Conservation (phyloP, 2,113 vertebrate species). For the Vanacampus margaritifer region DNA sequence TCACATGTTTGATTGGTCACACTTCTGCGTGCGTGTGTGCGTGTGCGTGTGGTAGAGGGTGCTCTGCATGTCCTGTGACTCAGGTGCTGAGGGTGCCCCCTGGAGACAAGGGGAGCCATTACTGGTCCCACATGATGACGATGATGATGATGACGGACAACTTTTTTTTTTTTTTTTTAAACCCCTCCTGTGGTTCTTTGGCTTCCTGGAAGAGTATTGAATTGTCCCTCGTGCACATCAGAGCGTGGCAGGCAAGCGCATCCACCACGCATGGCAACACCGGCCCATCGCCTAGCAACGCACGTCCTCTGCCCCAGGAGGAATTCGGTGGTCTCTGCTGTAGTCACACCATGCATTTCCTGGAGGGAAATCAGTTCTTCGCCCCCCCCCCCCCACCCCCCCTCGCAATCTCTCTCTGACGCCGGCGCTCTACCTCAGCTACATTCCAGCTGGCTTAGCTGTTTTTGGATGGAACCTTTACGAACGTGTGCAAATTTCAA, state of each 20-base stretch:
- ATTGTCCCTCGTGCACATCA: conserved; percentile 53
- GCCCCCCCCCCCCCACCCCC: conserved; percentile 40
- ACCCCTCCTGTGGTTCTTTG: conserved; percentile 12
- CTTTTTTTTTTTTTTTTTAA: conserved; percentile 4
- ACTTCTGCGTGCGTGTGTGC: conserved; percentile 10
- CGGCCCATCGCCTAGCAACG: conserved; percentile 75
- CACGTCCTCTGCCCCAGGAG: conserved; percentile 73
- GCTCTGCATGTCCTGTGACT: conserved; percentile 37
- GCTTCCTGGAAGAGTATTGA: conserved; percentile 42
- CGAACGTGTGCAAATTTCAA: conserved; percentile 8
- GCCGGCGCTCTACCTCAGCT: conserved; percentile 34
- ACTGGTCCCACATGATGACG: conserved; percentile 26
- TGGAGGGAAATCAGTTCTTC: conserved; percentile 72
- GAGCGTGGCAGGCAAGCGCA: conserved; percentile 66
- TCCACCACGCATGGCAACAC: conserved; percentile 70
- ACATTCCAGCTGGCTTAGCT: conserved; percentile 66
- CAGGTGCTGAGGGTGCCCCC: conserved; percentile 64
- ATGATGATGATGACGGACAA: conserved; percentile 12
- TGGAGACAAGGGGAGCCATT: conserved; percentile 59
- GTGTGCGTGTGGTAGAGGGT: conserved; percentile 10
- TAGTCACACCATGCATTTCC: conserved; percentile 73
- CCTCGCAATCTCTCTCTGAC: conserved; percentile 45
- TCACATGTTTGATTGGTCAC: conserved; percentile 48
- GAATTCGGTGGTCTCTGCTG: conserved; percentile 75
- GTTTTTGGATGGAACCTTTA: conserved; percentile 61